Evolutionary conservation across 2,888 invertebrate species (phyloP), one percentile per base, ranked within the genome.

Genomic region (Steinernema carpocapsae): DNA sequence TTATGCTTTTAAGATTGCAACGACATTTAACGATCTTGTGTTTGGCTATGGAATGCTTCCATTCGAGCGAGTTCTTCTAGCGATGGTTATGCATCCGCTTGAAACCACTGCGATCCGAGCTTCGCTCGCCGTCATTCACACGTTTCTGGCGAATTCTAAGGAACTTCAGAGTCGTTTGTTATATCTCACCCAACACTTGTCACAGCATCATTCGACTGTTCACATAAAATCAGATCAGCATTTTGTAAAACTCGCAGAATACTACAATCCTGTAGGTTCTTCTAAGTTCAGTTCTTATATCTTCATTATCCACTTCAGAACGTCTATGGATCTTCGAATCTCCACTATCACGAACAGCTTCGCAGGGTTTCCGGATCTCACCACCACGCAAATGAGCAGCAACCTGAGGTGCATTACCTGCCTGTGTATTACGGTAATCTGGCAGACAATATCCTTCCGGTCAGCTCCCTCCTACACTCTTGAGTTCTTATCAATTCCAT

Each of bases 31-130:
- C 45, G 71, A 77, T 0, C 78, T 85, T 77, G 71, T 84, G 6
- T 85, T 84, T 75, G 72, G 75, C 17, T 74, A 72, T 46, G 74
- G 81, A 29, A 70, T 81, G 72, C 72, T 84, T 26, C 78, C 79
- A 10, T 76, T 84, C 56, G 85, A 85, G 56, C 79, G 85, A 17
- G 76, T 85, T 37, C 78, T 85, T 7, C 72, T 83, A 17, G 75
- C 83, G 14, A 70, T 85, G n/a, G 76, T 82, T 0, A 77, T 83
- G 64, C 85, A 83, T 73, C 84, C 85, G 12, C 73, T 71, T 64
- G 84, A 80, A 45, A 82, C 83, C 71, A 72, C 77, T n/a, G 78
- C 80, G 64, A 79, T 82, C 42, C 22, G 70, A 26, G 64, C 45
- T 7, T 70, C 74, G 22, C 43, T 82, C 0, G 52, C 52, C 42